Conservation (phyloP, 2,888 invertebrate species). For the Drosophila longiperda region DNA sequence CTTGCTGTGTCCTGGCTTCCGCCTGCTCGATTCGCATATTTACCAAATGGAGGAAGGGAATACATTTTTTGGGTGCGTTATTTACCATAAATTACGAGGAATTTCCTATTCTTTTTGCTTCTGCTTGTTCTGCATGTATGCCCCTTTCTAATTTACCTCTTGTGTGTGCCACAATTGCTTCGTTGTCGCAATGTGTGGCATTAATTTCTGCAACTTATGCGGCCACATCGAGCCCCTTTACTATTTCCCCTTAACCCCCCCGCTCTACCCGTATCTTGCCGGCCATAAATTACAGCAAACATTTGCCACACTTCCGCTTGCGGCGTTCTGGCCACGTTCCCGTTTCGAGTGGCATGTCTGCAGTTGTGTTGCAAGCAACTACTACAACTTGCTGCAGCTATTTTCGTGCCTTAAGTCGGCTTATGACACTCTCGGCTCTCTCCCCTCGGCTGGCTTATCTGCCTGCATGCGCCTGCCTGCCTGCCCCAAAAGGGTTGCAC, state of each 20-base stretch:
- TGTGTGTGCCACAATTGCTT: conserved; percentile 8
- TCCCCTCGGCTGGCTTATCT: conserved; percentile 41
- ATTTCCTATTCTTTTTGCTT: conserved; percentile 32
- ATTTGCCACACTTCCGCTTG: conserved; percentile 76
- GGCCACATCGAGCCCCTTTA: conserved; percentile 55
- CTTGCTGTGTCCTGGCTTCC: conserved; percentile 17
- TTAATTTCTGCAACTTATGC: conserved; percentile 76
- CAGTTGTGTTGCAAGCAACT: conserved; percentile 41
- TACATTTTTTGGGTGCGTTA: conserved; percentile 40
- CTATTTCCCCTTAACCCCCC: not conserved
- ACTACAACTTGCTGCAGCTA: conserved; percentile 60
- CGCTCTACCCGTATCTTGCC: conserved; percentile 8
- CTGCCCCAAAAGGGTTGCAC: conserved; percentile 45
- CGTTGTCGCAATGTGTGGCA: conserved; percentile 67
- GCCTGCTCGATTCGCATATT: conserved; percentile 26
- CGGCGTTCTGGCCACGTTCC: conserved; percentile 31
- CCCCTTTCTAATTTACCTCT: conserved; percentile 43
- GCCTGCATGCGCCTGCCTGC: conserved; percentile 21
- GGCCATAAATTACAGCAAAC: conserved; percentile 75
- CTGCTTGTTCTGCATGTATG: not conserved
- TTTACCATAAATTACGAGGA: conserved; percentile 61
- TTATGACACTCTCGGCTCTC: conserved; percentile 51
- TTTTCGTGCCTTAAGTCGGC: conserved; percentile 75
- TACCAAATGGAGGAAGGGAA: conserved; percentile 43
- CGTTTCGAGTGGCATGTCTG: conserved; percentile 59